A percentile compares a stretch with the other conserved stretches of the same genome.
These are phyloP conservation scores for Apotomis betuletana DNA, from an alignment of 2,888 invertebrate genomes.

Conservation along the genomic window DNA sequence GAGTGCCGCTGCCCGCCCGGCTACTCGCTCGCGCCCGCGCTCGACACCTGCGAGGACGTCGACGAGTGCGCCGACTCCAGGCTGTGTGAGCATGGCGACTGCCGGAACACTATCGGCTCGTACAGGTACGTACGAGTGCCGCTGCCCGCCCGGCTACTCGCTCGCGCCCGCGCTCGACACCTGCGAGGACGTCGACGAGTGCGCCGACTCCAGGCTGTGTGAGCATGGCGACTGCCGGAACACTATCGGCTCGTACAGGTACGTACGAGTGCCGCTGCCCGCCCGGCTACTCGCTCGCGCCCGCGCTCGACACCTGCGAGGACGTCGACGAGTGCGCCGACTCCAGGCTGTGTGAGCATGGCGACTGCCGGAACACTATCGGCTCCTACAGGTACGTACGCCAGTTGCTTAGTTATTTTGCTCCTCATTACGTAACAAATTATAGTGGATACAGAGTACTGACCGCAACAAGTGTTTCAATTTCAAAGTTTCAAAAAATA, in stretches of 20 bases:
- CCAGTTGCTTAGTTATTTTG: no score
- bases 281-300: constrained; percentile 78
- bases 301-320: constrained; percentile 84
- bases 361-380: constrained; percentile 90
- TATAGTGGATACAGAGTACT: no score
- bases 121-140: constrained; percentile 79
- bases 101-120: constrained; percentile 90
- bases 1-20: constrained; percentile 89
- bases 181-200: constrained; percentile 89
- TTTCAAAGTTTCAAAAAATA: no score
- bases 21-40: constrained; percentile 83
- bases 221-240: constrained; percentile 91
- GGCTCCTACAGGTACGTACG: constrained; percentile 86
- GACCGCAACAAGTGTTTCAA: no score
- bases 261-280: constrained; percentile 49
- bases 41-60: constrained; percentile 86
- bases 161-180: constrained; percentile 76
- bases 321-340: constrained; percentile 91
- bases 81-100: constrained; percentile 90
- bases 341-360: constrained; percentile 87
- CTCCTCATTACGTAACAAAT: no score
- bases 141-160: constrained; percentile 81
- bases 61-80: constrained; percentile 89
- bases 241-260: constrained; percentile 89
- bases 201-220: constrained; percentile 87